Percentiles rank a stretch among this genome's conserved stretches.
Conservation (phyloP, 1,140 invertebrate species). For the Ephestia elutella region DNA sequence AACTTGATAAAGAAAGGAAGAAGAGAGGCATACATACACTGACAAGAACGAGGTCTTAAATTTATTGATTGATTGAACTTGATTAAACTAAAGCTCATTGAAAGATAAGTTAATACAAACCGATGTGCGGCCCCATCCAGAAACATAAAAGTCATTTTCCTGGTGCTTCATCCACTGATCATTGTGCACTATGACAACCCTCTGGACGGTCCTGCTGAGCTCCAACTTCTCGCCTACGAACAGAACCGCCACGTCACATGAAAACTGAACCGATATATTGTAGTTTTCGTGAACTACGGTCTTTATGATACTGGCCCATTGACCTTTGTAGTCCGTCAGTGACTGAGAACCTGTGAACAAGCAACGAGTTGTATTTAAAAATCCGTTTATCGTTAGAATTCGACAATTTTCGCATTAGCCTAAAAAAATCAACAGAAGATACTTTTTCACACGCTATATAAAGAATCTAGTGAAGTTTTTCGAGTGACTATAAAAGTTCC, state of each 20-base stretch:
- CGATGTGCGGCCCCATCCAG: constrained; percentile 44
- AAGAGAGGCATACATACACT: too few species aligned
- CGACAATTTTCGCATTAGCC: too few species aligned
- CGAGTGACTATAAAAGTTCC: constrained; percentile 8
- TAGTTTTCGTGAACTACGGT: constrained; percentile 35
- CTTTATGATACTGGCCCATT: background rate
- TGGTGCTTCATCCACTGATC: constrained; percentile 36
- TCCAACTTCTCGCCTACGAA: constrained; percentile 32
- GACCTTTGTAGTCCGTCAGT: background rate
- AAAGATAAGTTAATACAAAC: constrained; percentile 22
- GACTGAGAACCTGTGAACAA: constrained; percentile 13
- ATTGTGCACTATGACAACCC: constrained; percentile 32
- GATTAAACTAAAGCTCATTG: too few species aligned
- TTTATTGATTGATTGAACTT: too few species aligned
- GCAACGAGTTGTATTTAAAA: too few species aligned
- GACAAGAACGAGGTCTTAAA: too few species aligned
- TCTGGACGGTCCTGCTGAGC: constrained; percentile 30
- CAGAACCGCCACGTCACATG: constrained; percentile 45
- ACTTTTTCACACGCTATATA: background rate
- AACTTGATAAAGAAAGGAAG: too few species aligned
- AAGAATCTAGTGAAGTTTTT: too few species aligned
- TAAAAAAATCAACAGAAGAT: too few species aligned
- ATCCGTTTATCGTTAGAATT: too few species aligned
- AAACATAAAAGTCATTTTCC: constrained; percentile 33
- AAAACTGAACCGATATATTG: constrained; percentile 32